Evolutionary conservation across 2,888 invertebrate genomes (phyloP).

Genomic region (Labia minor): DNA sequence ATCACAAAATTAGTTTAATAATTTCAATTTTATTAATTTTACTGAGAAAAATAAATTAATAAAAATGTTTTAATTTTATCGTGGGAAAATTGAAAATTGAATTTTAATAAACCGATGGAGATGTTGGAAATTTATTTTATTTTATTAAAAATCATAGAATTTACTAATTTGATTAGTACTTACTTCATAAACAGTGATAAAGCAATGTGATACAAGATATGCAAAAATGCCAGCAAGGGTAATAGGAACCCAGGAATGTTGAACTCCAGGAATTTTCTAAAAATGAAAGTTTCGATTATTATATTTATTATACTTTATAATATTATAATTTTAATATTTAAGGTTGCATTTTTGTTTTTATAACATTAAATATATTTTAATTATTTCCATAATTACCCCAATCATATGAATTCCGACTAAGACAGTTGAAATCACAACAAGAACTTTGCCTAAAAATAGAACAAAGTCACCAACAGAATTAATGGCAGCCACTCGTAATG

Average conservation of each 20-base stretch:
- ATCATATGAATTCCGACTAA: slow-evolving; percentile 49
- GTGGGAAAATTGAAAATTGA: neutral
- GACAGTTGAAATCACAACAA: slow-evolving; percentile 51
- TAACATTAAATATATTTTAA: no score
- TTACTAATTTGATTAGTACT: slow-evolving; percentile 26
- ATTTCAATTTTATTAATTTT: neutral
- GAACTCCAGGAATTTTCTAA: slow-evolving; percentile 44
- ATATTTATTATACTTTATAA: no score
- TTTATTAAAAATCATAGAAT: no score
- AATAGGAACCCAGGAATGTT: slow-evolving; percentile 52
- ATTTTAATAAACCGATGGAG: slow-evolving; percentile 8
- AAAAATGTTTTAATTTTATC: neutral
- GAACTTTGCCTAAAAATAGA: slow-evolving; percentile 54
- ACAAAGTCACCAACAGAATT: slow-evolving; percentile 67
- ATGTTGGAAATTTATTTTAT: neutral
- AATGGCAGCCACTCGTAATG: slow-evolving; percentile 53
- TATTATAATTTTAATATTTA: no score
- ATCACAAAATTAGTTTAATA: no score
- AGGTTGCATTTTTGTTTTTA: no score
- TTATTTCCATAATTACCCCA: no score
- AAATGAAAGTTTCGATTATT: no score
- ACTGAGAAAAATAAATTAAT: neutral
- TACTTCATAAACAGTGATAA: slow-evolving; percentile 64
- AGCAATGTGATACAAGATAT: slow-evolving; percentile 58
- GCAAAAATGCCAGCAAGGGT: slow-evolving; percentile 51